A percentile compares a stretch with the other conserved stretches of the same genome.
These are phyloP conservation scores for Nebria salina DNA, from an alignment of 2,888 invertebrate genomes.

Conservation along the genomic window DNA sequence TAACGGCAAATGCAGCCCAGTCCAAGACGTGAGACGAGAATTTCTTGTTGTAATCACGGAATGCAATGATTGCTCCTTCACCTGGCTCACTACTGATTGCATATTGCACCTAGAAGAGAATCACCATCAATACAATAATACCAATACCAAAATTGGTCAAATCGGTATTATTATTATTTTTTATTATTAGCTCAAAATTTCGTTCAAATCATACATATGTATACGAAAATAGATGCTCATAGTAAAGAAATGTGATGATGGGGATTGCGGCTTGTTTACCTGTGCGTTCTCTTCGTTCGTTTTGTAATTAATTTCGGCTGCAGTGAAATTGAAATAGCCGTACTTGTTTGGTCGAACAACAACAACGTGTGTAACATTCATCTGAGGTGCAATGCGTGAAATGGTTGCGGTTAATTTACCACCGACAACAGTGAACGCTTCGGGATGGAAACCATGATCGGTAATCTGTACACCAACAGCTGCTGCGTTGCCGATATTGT, in stretches of 20 bases:
- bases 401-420: slow-evolving; percentile 85
- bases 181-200: too few relatives aligned
- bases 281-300: slow-evolving; percentile 83
- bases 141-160: too few relatives aligned
- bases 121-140: background rate
- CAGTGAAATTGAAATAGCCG: slow-evolving; percentile 97
- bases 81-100: slow-evolving; percentile 90
- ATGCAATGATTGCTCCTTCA: slow-evolving; percentile 92
- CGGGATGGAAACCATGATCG: slow-evolving; percentile 92
- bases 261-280: slow-evolving; percentile 61
- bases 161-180: too few relatives aligned
- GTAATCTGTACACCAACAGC: slow-evolving; percentile 89
- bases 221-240: too few relatives aligned
- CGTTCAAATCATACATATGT: too few relatives aligned
- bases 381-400: slow-evolving; percentile 90
- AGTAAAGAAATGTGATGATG: background rate
- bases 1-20: slow-evolving; percentile 96
- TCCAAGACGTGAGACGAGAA: slow-evolving; percentile 97
- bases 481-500: slow-evolving; percentile 91
- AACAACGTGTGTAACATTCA: slow-evolving; percentile 93
- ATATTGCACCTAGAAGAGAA: slow-evolving; percentile 71
- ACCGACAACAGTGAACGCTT: slow-evolving; percentile 89
- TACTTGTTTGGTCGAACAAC: slow-evolving; percentile 89
- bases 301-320: slow-evolving; percentile 91
- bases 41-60: slow-evolving; percentile 93